Base-by-base conservation (phyloP, 1,140 invertebrate genomes). In the Amyelois transitella region DNA sequence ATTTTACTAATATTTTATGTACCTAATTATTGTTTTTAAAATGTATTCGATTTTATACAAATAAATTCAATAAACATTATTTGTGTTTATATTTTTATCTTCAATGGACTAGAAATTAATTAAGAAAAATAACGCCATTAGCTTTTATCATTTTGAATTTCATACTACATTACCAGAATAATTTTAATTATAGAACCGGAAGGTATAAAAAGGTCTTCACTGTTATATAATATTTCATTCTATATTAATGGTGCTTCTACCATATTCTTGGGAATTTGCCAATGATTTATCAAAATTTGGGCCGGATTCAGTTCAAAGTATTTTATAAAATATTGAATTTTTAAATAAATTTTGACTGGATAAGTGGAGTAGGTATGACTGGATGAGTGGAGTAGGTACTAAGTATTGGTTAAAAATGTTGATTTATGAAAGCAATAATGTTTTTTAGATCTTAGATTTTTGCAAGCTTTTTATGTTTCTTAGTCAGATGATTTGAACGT, bases 261-360 rank as follows among this genome's bases (percentile, higher is more conserved):
- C 58, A 50, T 55, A 52, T 51, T 49, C 45, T 59, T 64, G 62
- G 58, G 51, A 24, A 45, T 8, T 8, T n/a, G 62, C 62, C 62
- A 64, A 60, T 51, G 60, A 57, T 65, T 64, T 44, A 53, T 44
- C 48, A 64, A 24, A 38, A 18, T 21, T 48, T 51, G 58, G 45
- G 53, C 12, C 62, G 51, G 20, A 64, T 25, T 57, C n/a, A 45
- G 38, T 14, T 25, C 22, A 1, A 24, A 6, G 12, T 14, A 5
- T 43, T 6, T 43, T n/a, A n/a, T n/a, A n/a, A n/a, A n/a, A n/a
- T n/a, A n/a, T n/a, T n/a, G n/a, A n/a, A n/a, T n/a, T n/a, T n/a
- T n/a, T n/a, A n/a, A n/a, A n/a, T n/a, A n/a, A n/a, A n/a, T n/a
- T n/a, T n/a, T n/a, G n/a, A n/a, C n/a, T n/a, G n/a, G n/a, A n/a